Percentiles rank a stretch among this genome's conserved stretches.
phyloP scores from a whole-genome alignment of 2,113 vertebrate species.

The Grallaria varia region DNA sequence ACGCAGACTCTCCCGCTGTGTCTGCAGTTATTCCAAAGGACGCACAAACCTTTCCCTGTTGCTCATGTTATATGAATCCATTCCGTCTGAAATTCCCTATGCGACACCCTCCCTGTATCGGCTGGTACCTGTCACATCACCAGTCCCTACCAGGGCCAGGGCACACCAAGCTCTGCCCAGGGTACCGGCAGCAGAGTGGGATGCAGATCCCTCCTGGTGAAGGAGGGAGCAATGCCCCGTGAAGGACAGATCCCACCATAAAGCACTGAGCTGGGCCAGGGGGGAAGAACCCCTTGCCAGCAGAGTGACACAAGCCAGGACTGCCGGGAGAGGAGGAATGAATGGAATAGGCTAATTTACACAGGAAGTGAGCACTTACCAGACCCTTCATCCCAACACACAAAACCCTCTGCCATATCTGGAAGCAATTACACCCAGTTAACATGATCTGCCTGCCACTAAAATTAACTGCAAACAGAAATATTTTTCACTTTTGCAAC shows the following conservation, averaged over 20 bases:
- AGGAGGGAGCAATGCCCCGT: background rate
- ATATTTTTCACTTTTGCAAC: conserved; percentile 85
- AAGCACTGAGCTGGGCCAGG: background rate
- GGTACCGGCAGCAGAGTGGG: background rate
- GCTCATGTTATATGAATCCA: fast-evolving
- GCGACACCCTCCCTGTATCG: background rate
- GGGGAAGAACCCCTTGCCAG: background rate
- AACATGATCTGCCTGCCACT: conserved; percentile 93
- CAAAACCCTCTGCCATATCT: conserved; percentile 88
- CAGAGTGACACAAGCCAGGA: conserved; percentile 86
- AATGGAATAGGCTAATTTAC: conserved; percentile 88
- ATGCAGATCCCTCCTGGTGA: background rate
- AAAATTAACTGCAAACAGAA: conserved; percentile 90
- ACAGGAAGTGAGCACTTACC: conserved; percentile 95
- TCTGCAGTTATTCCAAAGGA: background rate
- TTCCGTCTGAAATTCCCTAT: background rate
- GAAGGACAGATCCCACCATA: conserved; percentile 7
- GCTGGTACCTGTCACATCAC: background rate
- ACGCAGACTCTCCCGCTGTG: fast-evolving
- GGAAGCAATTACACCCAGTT: conserved; percentile 94
- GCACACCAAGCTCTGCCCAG: background rate
- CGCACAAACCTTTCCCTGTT: background rate
- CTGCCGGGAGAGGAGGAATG: conserved; percentile 76
- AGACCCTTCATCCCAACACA: conserved; percentile 85
- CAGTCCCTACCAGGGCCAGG: background rate